These are phyloP conservation scores for Falco naumanni DNA, from an alignment of 2,797 vertebrate species.

Conservation along the genomic window DNA sequence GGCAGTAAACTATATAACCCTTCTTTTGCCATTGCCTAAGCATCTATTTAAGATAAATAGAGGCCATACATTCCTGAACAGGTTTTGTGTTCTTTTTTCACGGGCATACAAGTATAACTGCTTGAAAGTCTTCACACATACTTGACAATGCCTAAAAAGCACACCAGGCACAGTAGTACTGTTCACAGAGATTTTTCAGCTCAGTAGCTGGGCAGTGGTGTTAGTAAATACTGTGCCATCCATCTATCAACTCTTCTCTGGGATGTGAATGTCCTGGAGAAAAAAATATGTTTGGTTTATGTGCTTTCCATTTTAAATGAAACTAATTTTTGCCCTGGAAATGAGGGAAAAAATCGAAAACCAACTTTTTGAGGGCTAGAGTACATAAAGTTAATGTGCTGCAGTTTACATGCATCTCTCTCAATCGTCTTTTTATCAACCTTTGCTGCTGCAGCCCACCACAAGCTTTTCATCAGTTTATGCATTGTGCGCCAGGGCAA, in stretches of 20 bases:
- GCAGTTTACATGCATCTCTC: slow-evolving; percentile 74
- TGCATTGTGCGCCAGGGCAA: slow-evolving; percentile 85
- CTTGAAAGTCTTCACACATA: background rate
- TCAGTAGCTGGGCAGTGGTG: background rate
- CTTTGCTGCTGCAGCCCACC: slow-evolving; percentile 79
- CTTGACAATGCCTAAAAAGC: background rate
- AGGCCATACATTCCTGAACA: slow-evolving; percentile 26
- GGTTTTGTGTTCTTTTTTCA: slow-evolving; percentile 37
- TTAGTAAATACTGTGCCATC: slow-evolving; percentile 5
- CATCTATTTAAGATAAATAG: slow-evolving; percentile 53
- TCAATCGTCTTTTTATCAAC: slow-evolving; percentile 80
- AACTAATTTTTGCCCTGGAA: slow-evolving; percentile 51
- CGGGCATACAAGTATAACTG: background rate
- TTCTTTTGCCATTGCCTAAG: slow-evolving; percentile 27
- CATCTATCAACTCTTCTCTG: background rate
- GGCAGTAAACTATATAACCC: slow-evolving; percentile 64
- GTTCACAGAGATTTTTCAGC: slow-evolving; percentile 12
- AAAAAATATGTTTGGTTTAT: background rate
- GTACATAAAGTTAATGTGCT: slow-evolving; percentile 79
- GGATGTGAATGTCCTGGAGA: background rate
- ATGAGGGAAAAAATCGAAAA: background rate
- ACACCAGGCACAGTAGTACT: background rate
- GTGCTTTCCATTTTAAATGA: slow-evolving; percentile 21
- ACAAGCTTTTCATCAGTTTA: slow-evolving; percentile 82
- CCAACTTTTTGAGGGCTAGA: slow-evolving; percentile 56